Conservation (phyloP, 2,888 invertebrate species). For the Schizaphis graminum region DNA sequence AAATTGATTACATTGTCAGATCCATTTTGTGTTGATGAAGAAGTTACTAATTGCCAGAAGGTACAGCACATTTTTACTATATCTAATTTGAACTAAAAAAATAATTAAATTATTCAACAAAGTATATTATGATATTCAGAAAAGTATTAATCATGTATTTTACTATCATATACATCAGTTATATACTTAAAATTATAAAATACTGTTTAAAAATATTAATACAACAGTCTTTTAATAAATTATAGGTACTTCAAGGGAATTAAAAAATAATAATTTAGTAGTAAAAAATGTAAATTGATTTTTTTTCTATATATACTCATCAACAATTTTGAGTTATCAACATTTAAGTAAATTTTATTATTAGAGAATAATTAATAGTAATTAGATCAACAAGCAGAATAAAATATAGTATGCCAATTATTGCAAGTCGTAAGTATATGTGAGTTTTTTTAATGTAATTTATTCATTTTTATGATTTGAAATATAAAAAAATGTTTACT, state of each 20-base stretch:
- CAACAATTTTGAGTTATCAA: neutral
- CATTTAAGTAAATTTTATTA: neutral
- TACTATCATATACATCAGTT: neutral
- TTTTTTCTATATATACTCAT: neutral
- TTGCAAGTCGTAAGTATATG: too few species aligned
- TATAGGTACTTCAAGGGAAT: neutral
- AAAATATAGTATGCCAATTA: too few species aligned
- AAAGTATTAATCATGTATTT: neutral
- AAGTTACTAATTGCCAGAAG: conserved; percentile 20
- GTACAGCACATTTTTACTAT: conserved; percentile 37
- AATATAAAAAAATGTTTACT: neutral
- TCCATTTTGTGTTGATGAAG: neutral
- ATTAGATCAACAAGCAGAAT: neutral
- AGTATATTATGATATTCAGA: neutral
- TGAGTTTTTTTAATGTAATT: too few species aligned
- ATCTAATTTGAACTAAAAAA: conserved; percentile 51
- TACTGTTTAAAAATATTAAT: neutral
- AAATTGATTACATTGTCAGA: neutral
- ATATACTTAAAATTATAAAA: neutral
- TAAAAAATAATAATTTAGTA: neutral
- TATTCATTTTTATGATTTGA: neutral
- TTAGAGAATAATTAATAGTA: neutral
- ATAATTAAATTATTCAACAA: neutral
- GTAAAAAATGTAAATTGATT: neutral
- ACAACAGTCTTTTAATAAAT: neutral